Evolutionary conservation across 1,140 invertebrate species (phyloP), one percentile per base, ranked within the genome.

Genomic region (Anagrus nilaparvatae): DNA sequence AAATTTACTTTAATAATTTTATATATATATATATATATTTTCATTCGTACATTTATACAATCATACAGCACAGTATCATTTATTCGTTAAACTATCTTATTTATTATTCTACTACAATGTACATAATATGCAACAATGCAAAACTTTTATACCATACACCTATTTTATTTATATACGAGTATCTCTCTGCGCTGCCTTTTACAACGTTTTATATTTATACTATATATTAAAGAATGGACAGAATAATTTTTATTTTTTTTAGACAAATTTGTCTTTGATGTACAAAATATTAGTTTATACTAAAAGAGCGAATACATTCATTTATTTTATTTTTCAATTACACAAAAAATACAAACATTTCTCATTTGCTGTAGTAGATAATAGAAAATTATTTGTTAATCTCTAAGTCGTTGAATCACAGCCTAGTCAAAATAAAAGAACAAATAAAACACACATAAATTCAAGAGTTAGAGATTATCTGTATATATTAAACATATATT

Each of bases 51-150:
- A 14, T 24, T 21, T 29, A n/a, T n/a, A 40, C 38, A 45, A 24
- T 45, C 43, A 37, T 25, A n/a, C 33, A 19, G 32, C 33, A 36
- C 40, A 37, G 47, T 36, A 23, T 23, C 31, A 18, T 40, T 39
- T 10, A 36, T 23, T 28, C 23, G 12, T 25, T 41, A 21, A 19
- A 34, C 17, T 47, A 48, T 45, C 43, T 44, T 46, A 44, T 46
- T 50, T 47, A 50, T 53, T 46, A n/a, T n/a, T n/a, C 48, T 44
- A 59, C 56, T 66, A 68, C 47, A 60, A 63, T 68, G 64, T 68
- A 67, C 65, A 68, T 66, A n/a, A n/a, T n/a, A 66, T 65, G 63
- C 63, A n/a, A 66, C 65, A 67, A 64, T 59, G 60, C 62, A n/a
- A n/a, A 65, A 65, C 64, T 63, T 67, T 66, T 67, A 67, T 62